Evolutionary conservation across 2,113 vertebrate species (phyloP).

Genomic region (Plectropomus leopardus): DNA sequence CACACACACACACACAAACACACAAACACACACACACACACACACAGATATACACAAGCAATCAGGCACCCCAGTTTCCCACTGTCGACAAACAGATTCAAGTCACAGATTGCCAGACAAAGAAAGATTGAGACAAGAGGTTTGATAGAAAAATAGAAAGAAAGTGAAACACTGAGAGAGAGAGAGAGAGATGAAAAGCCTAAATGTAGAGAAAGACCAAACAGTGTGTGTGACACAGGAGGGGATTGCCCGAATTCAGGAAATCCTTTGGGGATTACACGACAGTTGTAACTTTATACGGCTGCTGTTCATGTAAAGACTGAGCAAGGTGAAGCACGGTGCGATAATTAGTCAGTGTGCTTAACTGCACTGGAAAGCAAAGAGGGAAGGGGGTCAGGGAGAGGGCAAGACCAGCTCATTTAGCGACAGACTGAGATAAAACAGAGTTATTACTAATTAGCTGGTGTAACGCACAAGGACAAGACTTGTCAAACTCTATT

Average conservation of each 20-base stretch:
- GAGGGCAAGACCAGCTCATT: constrained; percentile 47
- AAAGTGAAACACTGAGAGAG: constrained; percentile 23
- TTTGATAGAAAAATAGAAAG: constrained; percentile 2
- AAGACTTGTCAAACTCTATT: constrained; percentile 16
- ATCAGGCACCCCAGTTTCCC: constrained; percentile 5
- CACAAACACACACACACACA: constrained; percentile 14
- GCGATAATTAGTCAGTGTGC: constrained; percentile 60
- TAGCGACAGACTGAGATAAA: constrained; percentile 53
- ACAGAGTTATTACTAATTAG: constrained; percentile 49
- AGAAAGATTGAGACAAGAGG: constrained; percentile 13
- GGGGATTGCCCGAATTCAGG: constrained; percentile 51
- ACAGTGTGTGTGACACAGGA: constrained; percentile 29
- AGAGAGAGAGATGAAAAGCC: constrained; percentile 23
- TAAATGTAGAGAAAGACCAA: constrained; percentile 31
- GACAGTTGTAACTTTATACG: constrained; percentile 49
- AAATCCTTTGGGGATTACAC: constrained; percentile 54
- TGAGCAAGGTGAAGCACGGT: constrained; percentile 46
- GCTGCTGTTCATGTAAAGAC: constrained; percentile 37
- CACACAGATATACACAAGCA: constrained; percentile 28
- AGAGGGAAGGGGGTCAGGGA: constrained; percentile 52
- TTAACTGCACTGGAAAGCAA: constrained; percentile 55
- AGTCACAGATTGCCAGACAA: constrained; percentile 7
- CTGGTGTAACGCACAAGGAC: constrained; percentile 46
- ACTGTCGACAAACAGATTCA: constrained; percentile 2
- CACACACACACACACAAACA: not conserved